A percentile compares a stretch with the other conserved stretches of the same genome.
phyloP scores from a whole-genome alignment of 2,888 invertebrate genomes.

The Automeris io region DNA sequence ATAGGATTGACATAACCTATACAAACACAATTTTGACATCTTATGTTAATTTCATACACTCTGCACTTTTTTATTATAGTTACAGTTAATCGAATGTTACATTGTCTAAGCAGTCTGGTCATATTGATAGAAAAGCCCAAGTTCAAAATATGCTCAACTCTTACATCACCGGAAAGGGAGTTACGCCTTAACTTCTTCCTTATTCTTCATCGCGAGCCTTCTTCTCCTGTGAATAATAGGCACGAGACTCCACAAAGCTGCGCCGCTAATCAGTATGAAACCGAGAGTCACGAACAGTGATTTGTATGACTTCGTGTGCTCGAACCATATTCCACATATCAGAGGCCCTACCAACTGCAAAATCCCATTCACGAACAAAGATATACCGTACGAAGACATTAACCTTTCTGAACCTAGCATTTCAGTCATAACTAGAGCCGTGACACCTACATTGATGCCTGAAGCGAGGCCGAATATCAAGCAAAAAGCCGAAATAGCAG shows the following conservation, averaged over 20 bases:
- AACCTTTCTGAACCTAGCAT: constrained; percentile 90
- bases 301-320: constrained; percentile 79
- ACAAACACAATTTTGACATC: too few relatives aligned
- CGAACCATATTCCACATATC: constrained; percentile 85
- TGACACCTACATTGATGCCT: constrained; percentile 90
- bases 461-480: constrained; percentile 88
- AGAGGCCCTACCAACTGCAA: constrained; percentile 89
- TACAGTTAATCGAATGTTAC: too few relatives aligned
- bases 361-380: constrained; percentile 89
- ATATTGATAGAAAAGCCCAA: too few relatives aligned
- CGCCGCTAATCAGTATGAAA: constrained; percentile 82
- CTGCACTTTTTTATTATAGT: too few relatives aligned
- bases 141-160: too few relatives aligned
- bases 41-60: too few relatives aligned
- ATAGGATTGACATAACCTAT: too few relatives aligned
- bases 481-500: constrained; percentile 81
- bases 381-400: constrained; percentile 91
- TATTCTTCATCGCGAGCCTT: constrained; percentile 28
- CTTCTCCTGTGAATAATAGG: constrained; percentile 79
- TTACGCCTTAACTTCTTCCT: constrained; percentile 38
- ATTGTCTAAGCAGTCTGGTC: too few relatives aligned
- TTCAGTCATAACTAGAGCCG: constrained; percentile 92
- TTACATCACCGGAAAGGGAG: too few relatives aligned
- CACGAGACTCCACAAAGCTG: constrained; percentile 85
- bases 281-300: constrained; percentile 86